Evolutionary conservation across 1,140 invertebrate genomes (phyloP).

Genomic region (Nebria ingens): DNA sequence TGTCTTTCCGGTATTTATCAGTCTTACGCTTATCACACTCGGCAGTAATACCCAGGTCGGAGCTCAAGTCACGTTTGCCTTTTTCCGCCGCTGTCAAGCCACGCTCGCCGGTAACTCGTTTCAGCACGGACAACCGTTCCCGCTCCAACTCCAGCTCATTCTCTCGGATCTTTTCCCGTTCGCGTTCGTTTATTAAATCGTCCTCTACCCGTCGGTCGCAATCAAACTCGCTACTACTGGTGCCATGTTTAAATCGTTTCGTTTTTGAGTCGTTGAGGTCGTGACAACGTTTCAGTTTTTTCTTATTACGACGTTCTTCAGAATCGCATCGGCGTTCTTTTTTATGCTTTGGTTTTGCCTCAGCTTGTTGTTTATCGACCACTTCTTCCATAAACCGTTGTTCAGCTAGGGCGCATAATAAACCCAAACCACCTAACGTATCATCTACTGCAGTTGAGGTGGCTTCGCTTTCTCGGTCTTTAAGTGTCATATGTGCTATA

Average conservation of each 20-base stretch:
- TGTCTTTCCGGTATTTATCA: constrained; percentile 1
- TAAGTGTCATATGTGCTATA: constrained; percentile 18
- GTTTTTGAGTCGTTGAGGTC: constrained; percentile 26
- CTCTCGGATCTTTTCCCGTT: background rate
- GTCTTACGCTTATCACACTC: background rate
- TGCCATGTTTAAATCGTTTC: constrained; percentile 28
- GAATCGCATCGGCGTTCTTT: constrained; percentile 19
- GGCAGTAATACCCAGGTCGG: background rate
- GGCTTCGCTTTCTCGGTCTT: constrained; percentile 23
- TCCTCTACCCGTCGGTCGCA: background rate
- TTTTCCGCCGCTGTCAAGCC: constrained; percentile 14
- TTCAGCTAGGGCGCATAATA: constrained; percentile 76
- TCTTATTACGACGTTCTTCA: constrained; percentile 27
- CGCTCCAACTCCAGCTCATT: background rate
- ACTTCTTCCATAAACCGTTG: constrained; percentile 70
- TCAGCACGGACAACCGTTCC: background rate
- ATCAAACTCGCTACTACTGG: background rate
- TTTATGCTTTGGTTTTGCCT: constrained; percentile 20
- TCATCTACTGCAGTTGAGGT: constrained; percentile 32
- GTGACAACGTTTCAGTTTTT: constrained; percentile 24
- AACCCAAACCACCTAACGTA: constrained; percentile 58
- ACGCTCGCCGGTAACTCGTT: background rate
- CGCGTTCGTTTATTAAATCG: background rate
- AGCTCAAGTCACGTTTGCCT: background rate
- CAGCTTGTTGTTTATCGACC: constrained; percentile 30